Evolutionary conservation across 1,140 invertebrate genomes (phyloP).

Genomic region (Catajapyx aquilonaris): DNA sequence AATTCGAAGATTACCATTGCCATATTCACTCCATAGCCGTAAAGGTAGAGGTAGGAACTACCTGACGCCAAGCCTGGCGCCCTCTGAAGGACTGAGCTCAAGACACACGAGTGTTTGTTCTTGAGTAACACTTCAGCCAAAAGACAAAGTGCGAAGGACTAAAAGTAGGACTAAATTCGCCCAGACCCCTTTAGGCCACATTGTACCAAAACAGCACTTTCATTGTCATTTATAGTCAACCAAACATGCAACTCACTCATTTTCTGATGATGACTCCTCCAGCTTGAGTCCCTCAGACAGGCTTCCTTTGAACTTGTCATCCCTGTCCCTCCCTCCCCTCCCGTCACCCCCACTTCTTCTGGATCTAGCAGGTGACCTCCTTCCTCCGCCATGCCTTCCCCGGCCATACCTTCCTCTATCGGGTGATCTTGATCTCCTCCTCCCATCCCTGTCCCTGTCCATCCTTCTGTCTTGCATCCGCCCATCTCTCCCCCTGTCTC

Average conservation of each 20-base stretch:
- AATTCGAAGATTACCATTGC: too few relatives aligned
- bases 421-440: slow-evolving; percentile 15
- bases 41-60: too few relatives aligned
- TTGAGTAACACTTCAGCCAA: too few relatives aligned
- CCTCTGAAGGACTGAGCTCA: too few relatives aligned
- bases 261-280: slow-evolving; percentile 33
- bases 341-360: slow-evolving; percentile 12
- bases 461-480: slow-evolving; percentile 3
- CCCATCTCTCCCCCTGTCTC: not conserved
- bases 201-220: too few relatives aligned
- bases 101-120: too few relatives aligned
- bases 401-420: slow-evolving; percentile 17
- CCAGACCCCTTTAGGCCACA: too few relatives aligned
- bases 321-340: slow-evolving; percentile 23
- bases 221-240: too few relatives aligned
- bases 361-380: slow-evolving; percentile 19
- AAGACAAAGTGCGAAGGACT: too few relatives aligned
- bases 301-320: slow-evolving; percentile 55
- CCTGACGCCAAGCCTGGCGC: too few relatives aligned
- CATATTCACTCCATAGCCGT: too few relatives aligned
- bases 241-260: slow-evolving; percentile 32
- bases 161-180: too few relatives aligned
- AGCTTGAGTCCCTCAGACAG: slow-evolving; percentile 57
- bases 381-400: slow-evolving; percentile 10
- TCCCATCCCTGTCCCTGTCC: slow-evolving; percentile 11